phyloP scores from a whole-genome alignment of 2,113 vertebrate genomes.

The Scalopus aquaticus region DNA sequence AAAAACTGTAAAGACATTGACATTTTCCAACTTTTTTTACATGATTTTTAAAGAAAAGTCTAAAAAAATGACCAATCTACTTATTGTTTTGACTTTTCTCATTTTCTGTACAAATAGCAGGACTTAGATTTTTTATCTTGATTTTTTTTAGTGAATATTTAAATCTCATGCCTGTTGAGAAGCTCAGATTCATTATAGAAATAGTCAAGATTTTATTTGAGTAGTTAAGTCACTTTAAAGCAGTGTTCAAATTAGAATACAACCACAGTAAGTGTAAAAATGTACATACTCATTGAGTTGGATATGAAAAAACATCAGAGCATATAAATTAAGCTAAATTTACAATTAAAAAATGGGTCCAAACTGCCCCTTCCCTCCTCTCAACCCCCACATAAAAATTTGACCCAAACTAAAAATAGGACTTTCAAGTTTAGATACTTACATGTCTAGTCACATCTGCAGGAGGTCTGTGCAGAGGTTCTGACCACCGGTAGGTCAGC shows the following conservation, averaged over 20 bases:
- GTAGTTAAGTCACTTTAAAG: background rate
- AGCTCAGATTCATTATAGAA: background rate
- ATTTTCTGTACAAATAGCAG: background rate
- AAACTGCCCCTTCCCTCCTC: background rate
- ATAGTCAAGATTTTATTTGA: background rate
- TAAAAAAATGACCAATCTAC: background rate
- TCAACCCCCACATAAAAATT: background rate
- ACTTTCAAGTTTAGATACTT: background rate
- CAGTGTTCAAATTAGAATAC: background rate
- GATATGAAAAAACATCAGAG: background rate
- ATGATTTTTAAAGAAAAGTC: background rate
- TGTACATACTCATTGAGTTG: background rate
- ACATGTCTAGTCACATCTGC: background rate
- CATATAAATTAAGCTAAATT: constrained; percentile 12
- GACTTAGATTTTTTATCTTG: background rate
- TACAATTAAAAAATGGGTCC: background rate
- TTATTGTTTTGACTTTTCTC: background rate
- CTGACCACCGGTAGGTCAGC: background rate
- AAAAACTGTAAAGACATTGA: background rate
- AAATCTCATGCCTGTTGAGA: background rate
- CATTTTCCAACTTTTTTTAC: background rate
- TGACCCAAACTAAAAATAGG: background rate
- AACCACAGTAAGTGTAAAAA: background rate
- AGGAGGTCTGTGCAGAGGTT: background rate
- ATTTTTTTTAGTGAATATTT: constrained; percentile 19